Conservation (phyloP, 2,888 invertebrate genomes). For the Mesochorus sp. region DNA sequence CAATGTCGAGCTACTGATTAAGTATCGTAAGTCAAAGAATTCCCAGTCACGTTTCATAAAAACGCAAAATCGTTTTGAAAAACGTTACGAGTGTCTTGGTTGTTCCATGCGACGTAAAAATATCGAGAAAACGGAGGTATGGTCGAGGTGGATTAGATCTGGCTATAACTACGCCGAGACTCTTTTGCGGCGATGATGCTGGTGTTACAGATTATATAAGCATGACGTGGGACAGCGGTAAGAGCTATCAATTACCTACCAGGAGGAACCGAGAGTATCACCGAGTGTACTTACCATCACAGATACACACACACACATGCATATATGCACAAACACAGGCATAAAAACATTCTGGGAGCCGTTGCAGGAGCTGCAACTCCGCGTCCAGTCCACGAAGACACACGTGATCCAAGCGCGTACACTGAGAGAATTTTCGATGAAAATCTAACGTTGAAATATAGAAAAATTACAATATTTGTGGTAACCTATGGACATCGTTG, state of each 20-base stretch:
- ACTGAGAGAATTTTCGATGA: too few species aligned
- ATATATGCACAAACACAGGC: neutral
- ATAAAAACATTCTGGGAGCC: constrained; percentile 1
- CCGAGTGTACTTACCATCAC: constrained; percentile 2
- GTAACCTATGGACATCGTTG: too few species aligned
- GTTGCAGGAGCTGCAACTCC: constrained; percentile 17
- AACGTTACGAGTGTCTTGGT: too few species aligned
- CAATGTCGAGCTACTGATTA: too few species aligned
- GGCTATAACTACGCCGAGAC: constrained; percentile 21
- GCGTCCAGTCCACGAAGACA: constrained; percentile 44
- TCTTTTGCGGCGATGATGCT: constrained; percentile 27
- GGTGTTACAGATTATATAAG: constrained; percentile 56
- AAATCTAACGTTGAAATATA: too few species aligned
- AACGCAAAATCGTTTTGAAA: too few species aligned
- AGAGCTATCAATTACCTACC: constrained; percentile 63
- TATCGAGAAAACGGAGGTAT: neutral
- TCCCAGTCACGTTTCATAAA: too few species aligned
- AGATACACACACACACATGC: neutral
- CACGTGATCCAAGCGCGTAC: constrained; percentile 52
- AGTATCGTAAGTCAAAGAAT: too few species aligned
- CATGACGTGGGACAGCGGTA: constrained; percentile 51
- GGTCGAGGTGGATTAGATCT: constrained; percentile 5
- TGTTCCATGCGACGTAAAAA: too few species aligned
- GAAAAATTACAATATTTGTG: too few species aligned
- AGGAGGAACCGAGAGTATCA: constrained; percentile 33